Evolutionary conservation across 1,140 invertebrate genomes (phyloP).

Genomic region (Plodia interpunctella): DNA sequence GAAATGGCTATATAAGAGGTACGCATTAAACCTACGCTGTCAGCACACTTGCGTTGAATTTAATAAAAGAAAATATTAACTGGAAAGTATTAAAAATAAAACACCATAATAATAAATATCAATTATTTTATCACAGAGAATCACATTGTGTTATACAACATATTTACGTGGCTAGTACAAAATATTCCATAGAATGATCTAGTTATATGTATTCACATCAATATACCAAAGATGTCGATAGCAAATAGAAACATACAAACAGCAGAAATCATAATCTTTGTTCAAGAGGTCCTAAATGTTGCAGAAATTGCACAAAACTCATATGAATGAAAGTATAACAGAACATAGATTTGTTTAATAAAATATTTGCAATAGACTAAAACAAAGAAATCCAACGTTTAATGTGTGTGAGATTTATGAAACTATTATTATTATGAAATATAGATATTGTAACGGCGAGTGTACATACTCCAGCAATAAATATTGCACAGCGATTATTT

Average conservation of each 20-base stretch:
- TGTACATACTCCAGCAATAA: too few relatives aligned
- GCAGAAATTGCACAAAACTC: slow-evolving; percentile 37
- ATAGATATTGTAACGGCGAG: too few relatives aligned
- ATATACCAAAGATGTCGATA: slow-evolving; percentile 37
- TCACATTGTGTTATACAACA: slow-evolving; percentile 75
- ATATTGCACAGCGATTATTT: too few relatives aligned
- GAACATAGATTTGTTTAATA: slow-evolving; percentile 37
- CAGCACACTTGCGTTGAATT: too few relatives aligned
- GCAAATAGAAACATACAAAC: slow-evolving; percentile 59
- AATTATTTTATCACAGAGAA: slow-evolving; percentile 77
- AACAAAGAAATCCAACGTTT: slow-evolving; percentile 26
- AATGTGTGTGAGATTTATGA: neutral
- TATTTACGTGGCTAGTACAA: slow-evolving; percentile 75
- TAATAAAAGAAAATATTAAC: too few relatives aligned
- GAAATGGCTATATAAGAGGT: too few relatives aligned
- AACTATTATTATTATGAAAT: slow-evolving; percentile 5
- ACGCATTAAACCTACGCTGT: too few relatives aligned
- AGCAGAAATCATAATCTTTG: neutral
- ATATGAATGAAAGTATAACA: slow-evolving; percentile 17
- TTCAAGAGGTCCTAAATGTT: neutral
- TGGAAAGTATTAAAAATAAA: slow-evolving; percentile 39
- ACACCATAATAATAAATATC: slow-evolving; percentile 64
- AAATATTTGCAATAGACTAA: slow-evolving; percentile 38
- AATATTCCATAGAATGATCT: slow-evolving; percentile 62
- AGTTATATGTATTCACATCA: slow-evolving; percentile 49